Base-by-base conservation (phyloP, 37 sponge, comb jelly and placozoan species). In the Bolinopsis microptera region DNA sequence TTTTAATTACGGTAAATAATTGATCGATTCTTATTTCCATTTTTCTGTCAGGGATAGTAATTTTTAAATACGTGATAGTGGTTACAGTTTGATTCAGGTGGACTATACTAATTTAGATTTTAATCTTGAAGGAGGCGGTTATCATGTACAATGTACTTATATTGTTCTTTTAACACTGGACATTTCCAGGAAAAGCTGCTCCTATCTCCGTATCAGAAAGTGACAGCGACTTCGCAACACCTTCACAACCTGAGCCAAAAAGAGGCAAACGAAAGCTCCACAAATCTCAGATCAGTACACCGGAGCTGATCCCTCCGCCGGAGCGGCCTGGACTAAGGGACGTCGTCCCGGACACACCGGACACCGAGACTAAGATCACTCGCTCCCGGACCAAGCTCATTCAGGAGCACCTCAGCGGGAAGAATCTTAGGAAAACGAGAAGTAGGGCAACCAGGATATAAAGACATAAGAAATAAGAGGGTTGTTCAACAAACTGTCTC, bases 221-320 rank as follows among this genome's bases (percentile, higher is more conserved):
- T 23, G 90, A 86, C 48, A 34, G 36, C 31, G 90, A 86, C 90
- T 86, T 86, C 90, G 28, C 35, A 40, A 86, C 90, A 1, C 90
- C 90, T 1, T 27, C 48, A 8, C 41, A 39, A n/a, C 0, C 41
- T 39, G 27, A 35, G 22, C 41, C 90, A 28, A 41, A 39, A 24
- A 8, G 31, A 24, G 90, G 90, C 3, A 86, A 86, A 27, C 1
- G 90, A 38, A 86, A 86, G 35, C 61, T 86, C 0, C 90, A 86
- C 61, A 86, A 86, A 48, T 41, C 61, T 30, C 48, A 38, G 36
- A 86, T 86, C 90, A 34, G 90, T 16, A 86, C 36, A 27, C 90
- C 90, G 61, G 90, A 86, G 61, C 28, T 86, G 90, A 39, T 86
- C 16, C 16, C 41, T 2, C 36, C 36, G 3, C 90, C 90, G 61